These are phyloP conservation scores for Chitala chitala DNA, from an alignment of 2,113 vertebrate species.

Conservation along the genomic window DNA sequence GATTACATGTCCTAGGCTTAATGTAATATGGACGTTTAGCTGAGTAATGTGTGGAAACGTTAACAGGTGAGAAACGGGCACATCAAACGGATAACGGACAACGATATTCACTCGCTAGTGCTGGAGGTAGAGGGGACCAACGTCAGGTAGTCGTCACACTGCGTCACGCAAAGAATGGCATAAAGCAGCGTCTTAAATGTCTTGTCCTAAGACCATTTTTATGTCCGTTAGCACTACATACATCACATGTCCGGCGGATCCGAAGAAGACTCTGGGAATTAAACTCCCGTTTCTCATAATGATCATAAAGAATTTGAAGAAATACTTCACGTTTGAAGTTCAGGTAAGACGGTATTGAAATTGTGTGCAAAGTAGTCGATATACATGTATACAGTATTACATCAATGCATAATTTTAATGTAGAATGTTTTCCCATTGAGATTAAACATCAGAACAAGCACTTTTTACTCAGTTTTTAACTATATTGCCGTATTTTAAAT, in stretches of 20 bases:
- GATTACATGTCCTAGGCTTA: too few relatives aligned
- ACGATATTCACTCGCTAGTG: slow-evolving; percentile 90
- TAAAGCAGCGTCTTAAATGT: too few relatives aligned
- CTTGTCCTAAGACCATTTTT: not conserved
- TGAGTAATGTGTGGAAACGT: not conserved
- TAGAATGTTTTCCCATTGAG: too few relatives aligned
- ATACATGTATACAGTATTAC: too few relatives aligned
- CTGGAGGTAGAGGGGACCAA: slow-evolving; percentile 90
- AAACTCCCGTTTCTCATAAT: slow-evolving; percentile 92
- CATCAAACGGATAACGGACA: slow-evolving; percentile 89
- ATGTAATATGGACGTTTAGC: not conserved
- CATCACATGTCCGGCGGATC: slow-evolving; percentile 95
- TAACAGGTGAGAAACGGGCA: slow-evolving; percentile 88
- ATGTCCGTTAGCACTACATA: slow-evolving; percentile 78
- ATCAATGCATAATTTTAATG: too few relatives aligned
- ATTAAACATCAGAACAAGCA: too few relatives aligned
- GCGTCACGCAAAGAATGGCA: too few relatives aligned
- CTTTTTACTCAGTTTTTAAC: too few relatives aligned
- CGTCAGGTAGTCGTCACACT: too few relatives aligned
- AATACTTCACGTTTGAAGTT: slow-evolving; percentile 96
- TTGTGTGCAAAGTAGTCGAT: not conserved
- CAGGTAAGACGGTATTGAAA: slow-evolving; percentile 66
- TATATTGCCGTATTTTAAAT: too few relatives aligned
- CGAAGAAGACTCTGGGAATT: slow-evolving; percentile 92
- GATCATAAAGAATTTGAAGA: slow-evolving; percentile 97